Evolutionary conservation across 2,888 invertebrate species (phyloP).

Genomic region (Drosophila kanekoi): DNA sequence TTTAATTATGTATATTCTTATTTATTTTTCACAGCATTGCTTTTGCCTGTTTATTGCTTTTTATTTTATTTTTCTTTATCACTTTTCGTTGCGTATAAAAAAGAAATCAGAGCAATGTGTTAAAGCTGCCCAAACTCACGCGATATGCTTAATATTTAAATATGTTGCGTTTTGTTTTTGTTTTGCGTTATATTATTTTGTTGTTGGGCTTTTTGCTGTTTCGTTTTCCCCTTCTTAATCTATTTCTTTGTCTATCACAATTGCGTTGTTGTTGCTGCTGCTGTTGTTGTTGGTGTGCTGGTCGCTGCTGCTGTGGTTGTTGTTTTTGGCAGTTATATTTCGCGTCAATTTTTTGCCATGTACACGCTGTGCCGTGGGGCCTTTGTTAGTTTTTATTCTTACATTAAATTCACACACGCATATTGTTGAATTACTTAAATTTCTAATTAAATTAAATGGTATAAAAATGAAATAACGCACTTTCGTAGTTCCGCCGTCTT

Average conservation of each 20-base stretch:
- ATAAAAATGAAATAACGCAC: constrained; percentile 78
- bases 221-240: constrained; percentile 66
- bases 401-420: constrained; percentile 62
- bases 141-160: constrained; percentile 56
- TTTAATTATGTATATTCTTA: constrained; percentile 47
- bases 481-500: constrained; percentile 62
- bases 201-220: constrained; percentile 46
- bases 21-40: constrained; percentile 67
- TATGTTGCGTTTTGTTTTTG: constrained; percentile 56
- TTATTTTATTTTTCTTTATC: constrained; percentile 20
- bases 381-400: constrained; percentile 45
- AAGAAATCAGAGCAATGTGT: constrained; percentile 42
- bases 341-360: constrained; percentile 60
- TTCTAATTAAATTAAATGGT: constrained; percentile 70
- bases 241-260: constrained; percentile 81
- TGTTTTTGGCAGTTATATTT: constrained; percentile 72
- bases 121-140: constrained; percentile 48
- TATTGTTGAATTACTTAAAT: constrained; percentile 67
- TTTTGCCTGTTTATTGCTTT: constrained; percentile 43
- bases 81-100: constrained; percentile 65
- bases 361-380: constrained; percentile 41
- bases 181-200: constrained; percentile 36
- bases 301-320: constrained; percentile 56
- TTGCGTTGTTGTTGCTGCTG: constrained; percentile 77
- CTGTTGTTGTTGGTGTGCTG: constrained; percentile 47